Evolutionary conservation across 2,113 vertebrate species (phyloP), one percentile per base, ranked within the genome.

Genomic region (Anolis sagrei): DNA sequence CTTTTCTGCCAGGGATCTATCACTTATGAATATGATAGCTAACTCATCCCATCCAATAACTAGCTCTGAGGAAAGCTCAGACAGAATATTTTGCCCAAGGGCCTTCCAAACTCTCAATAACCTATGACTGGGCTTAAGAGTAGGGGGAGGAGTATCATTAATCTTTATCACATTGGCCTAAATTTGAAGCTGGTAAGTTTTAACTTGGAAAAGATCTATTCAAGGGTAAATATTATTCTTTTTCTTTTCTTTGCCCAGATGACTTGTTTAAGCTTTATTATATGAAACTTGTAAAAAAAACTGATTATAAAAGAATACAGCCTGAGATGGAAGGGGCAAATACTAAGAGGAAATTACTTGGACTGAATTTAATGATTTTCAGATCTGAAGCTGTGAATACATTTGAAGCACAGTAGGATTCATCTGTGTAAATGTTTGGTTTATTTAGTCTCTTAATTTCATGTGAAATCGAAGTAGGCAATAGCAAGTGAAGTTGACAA

Each of bases 351-450:
- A 95, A 95, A 94, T 94, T 93, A 88, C 92, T 89, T 86, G 49
- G 83, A 92, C 93, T 93, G 90, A 93, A 91, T 0, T 92, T 93
- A 34, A 92, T 80, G 2, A 88, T 92, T 95, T 93, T 94, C 84
- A 90, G 73, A 91, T 93, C 83, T 86, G 91, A 95, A 95, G 91
- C 87, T 94, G 86, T 91, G 90, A 93, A 93, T 72, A 89, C 32
- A 89, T 94, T 95, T 94, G 93, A 94, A 94, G 93, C 87, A 90
- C 84, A 93, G 90, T 93, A 86, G 91, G 86, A 93, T 19, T 92
- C 83, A 87, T 87, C 79, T 89, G 81, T 80, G 92, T 91, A 77
- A 93, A 89, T 83, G 62, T 94, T 94, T 92, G 75, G 80, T 93
- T 94, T 94, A 89, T 83, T 92, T 92, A 83, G 88, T 90, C 86